phyloP scores from a whole-genome alignment of 2,113 vertebrate genomes.

The Ptyas mucosa region DNA sequence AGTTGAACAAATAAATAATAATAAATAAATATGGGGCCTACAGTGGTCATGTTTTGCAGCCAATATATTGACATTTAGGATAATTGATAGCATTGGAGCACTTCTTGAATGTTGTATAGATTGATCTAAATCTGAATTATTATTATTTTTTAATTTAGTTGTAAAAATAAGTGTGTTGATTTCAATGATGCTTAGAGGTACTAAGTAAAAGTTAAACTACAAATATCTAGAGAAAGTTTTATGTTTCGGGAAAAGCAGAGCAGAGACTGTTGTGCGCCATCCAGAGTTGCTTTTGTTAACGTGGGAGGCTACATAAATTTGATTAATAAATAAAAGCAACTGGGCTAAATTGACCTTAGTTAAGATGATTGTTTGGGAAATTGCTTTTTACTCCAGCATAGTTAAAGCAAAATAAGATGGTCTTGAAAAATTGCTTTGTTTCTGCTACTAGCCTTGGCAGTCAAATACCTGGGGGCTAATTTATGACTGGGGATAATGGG shows the following conservation, averaged over 20 bases:
- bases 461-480: neutral
- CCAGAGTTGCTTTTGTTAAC: neutral
- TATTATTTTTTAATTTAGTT: neutral
- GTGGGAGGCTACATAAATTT: neutral
- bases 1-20: too few species aligned
- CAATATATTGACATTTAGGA: neutral
- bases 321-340: neutral
- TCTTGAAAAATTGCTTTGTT: neutral
- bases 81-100: neutral
- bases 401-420: neutral
- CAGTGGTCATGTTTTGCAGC: neutral
- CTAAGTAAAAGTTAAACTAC: neutral
- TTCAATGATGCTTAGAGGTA: neutral
- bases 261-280: neutral
- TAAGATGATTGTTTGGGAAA: neutral
- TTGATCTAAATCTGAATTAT: neutral
- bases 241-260: neutral
- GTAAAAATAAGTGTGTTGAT: neutral
- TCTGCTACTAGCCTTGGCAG: neutral
- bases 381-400: neutral
- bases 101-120: neutral
- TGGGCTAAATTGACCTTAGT: neutral
- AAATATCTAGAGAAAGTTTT: neutral
- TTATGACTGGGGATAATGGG: neutral
- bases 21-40: too few species aligned